phyloP scores from a whole-genome alignment of 2,113 vertebrate species.

The Passer montanus region DNA sequence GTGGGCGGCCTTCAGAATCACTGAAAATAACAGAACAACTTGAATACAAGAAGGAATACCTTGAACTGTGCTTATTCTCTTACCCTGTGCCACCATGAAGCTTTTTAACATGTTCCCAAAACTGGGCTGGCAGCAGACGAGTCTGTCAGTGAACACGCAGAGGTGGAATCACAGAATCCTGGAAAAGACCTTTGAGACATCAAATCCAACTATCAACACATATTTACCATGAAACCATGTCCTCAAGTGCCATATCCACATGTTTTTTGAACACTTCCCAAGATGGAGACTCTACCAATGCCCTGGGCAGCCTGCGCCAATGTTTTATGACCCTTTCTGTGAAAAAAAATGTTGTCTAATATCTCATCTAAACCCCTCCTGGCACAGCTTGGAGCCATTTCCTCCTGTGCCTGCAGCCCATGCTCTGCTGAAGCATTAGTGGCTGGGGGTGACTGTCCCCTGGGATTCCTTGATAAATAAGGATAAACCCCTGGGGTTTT shows the following conservation, averaged over 20 bases:
- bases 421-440: not conserved
- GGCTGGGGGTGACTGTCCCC: not conserved
- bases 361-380: not conserved
- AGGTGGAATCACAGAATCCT: not conserved
- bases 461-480: not conserved
- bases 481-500: not conserved
- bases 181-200: not conserved
- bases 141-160: rapidly evolving
- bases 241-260: rapidly evolving
- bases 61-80: not conserved
- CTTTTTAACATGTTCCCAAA: rapidly evolving
- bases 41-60: not conserved
- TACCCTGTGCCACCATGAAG: not conserved
- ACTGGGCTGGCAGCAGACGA: not conserved
- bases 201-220: not conserved
- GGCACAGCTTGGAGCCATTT: not conserved
- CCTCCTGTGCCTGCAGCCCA: rapidly evolving
- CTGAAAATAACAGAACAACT: not conserved
- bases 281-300: no score
- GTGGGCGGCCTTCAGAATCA: not conserved
- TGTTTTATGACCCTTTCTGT: not conserved
- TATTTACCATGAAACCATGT: not conserved
- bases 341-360: not conserved
- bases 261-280: not conserved
- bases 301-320: not conserved